phyloP scores from a whole-genome alignment of 2,797 vertebrate species.

The Hoplostethus atlanticus region DNA sequence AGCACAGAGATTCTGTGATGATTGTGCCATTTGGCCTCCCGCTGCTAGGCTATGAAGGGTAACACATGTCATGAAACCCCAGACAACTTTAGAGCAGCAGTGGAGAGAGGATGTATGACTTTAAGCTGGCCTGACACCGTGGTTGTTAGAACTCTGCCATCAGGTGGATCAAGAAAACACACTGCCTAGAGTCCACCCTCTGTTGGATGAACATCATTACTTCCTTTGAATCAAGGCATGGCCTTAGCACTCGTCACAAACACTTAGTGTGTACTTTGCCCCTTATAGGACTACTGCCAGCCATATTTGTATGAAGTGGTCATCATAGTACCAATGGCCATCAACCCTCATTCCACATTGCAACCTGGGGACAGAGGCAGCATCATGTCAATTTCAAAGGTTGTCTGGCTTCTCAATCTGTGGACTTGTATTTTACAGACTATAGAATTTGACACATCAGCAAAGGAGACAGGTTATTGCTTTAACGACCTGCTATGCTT shows the following conservation, averaged over 20 bases:
- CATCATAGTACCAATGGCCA: constrained; percentile 43
- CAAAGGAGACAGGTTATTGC: constrained; percentile 63
- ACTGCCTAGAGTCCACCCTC: constrained; percentile 55
- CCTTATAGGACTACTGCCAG: constrained; percentile 54
- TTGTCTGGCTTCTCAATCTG: constrained; percentile 59
- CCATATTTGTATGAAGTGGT: constrained; percentile 61
- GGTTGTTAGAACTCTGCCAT: constrained; percentile 70
- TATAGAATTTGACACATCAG: constrained; percentile 54
- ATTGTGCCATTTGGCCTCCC: not conserved
- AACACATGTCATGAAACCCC: not conserved
- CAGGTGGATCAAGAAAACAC: constrained; percentile 63
- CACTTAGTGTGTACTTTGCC: constrained; percentile 60
- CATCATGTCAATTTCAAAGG: constrained; percentile 59
- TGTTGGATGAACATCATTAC: constrained; percentile 68
- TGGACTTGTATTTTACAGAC: constrained; percentile 22
- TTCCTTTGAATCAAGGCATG: constrained; percentile 76
- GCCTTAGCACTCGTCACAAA: constrained; percentile 73
- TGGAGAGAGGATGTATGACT: not conserved
- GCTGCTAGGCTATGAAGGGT: constrained; percentile 18
- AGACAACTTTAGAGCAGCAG: not conserved
- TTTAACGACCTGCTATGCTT: constrained; percentile 69
- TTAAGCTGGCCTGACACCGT: constrained; percentile 58
- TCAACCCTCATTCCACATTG: constrained; percentile 21
- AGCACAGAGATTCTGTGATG: not conserved
- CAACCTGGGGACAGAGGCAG: constrained; percentile 63